Conservation (phyloP, 1,140 invertebrate species). For the Bombus cullumanus region DNA sequence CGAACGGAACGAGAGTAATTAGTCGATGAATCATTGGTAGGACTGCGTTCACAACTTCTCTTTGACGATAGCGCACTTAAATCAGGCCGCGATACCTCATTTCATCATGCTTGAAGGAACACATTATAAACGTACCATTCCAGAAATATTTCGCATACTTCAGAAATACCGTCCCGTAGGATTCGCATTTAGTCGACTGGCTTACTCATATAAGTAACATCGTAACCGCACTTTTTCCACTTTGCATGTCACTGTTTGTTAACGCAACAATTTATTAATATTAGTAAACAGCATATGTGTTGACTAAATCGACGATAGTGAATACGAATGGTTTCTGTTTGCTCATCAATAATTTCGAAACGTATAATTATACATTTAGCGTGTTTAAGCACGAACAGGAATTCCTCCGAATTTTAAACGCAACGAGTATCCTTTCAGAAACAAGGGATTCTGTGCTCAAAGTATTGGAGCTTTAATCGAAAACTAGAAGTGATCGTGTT, state of each 20-base stretch:
- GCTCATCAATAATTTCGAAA: not conserved
- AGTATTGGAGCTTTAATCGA: slow-evolving; percentile 67
- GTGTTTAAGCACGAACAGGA: not conserved
- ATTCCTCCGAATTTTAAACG: slow-evolving; percentile 16
- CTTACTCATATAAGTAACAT: slow-evolving; percentile 57
- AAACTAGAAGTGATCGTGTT: slow-evolving; percentile 58
- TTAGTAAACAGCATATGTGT: not conserved
- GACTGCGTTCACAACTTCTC: slow-evolving; percentile 23
- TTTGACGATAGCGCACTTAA: slow-evolving; percentile 42
- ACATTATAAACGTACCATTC: slow-evolving; percentile 64
- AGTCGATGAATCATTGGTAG: not conserved
- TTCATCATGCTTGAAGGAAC: slow-evolving; percentile 49
- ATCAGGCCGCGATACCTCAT: slow-evolving; percentile 50
- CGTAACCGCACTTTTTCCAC: slow-evolving; percentile 37
- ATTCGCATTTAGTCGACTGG: slow-evolving; percentile 63
- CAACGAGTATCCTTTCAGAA: slow-evolving; percentile 31
- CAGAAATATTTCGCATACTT: slow-evolving; percentile 73
- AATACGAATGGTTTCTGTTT: not conserved
- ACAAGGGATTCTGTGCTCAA: slow-evolving; percentile 25
- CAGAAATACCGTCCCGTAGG: slow-evolving; percentile 65
- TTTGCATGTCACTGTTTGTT: not conserved
- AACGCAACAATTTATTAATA: not conserved
- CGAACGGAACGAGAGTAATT: not conserved
- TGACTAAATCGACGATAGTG: not conserved
- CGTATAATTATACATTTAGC: not conserved